phyloP scores from a whole-genome alignment of 2,888 invertebrate species.

The Cephus runcator region DNA sequence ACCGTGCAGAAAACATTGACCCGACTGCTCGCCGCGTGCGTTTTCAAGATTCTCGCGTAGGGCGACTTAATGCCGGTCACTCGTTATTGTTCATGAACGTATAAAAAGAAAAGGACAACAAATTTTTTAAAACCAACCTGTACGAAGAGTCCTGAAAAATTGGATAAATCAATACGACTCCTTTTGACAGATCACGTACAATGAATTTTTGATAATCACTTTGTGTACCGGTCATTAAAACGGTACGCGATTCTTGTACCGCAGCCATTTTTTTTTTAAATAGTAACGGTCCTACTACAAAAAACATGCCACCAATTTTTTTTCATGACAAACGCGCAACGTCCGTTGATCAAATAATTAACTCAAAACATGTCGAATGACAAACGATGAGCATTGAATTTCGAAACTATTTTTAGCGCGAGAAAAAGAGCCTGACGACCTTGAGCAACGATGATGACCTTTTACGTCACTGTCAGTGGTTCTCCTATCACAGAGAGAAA shows the following conservation, averaged over 20 bases:
- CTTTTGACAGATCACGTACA: background rate
- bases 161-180: background rate
- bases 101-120: background rate
- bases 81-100: background rate
- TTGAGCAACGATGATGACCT: slow-evolving; percentile 35
- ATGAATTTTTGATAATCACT: background rate
- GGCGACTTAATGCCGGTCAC: background rate
- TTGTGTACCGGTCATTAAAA: background rate
- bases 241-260: background rate
- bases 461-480: slow-evolving; percentile 26
- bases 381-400: slow-evolving; percentile 18
- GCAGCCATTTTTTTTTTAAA: background rate
- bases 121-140: background rate
- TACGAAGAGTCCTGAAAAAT: background rate
- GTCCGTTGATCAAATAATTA: background rate
- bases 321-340: background rate
- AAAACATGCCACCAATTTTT: background rate
- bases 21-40: background rate
- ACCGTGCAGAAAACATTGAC: background rate
- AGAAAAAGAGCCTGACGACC: slow-evolving; percentile 27
- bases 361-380: background rate
- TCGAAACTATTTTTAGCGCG: slow-evolving; percentile 30
- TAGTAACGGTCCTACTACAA: background rate
- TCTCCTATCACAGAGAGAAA: slow-evolving; percentile 16
- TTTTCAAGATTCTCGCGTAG: background rate